Conservation (phyloP, 2,797 vertebrate genomes). For the Lates japonicus region DNA sequence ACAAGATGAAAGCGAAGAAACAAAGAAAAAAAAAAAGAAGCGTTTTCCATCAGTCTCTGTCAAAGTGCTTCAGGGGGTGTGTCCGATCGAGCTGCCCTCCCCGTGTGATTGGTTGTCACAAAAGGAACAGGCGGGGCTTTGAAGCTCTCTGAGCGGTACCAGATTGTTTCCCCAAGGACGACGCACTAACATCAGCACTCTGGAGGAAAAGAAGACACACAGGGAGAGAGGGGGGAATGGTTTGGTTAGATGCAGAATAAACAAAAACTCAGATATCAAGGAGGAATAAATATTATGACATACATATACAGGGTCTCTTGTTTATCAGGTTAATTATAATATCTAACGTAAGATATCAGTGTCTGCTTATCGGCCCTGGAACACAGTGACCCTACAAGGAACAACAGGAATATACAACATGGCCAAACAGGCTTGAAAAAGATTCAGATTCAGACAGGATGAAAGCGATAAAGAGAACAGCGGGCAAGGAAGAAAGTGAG, state of each 20-base stretch:
- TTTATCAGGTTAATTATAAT: constrained; percentile 63
- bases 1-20: constrained; percentile 69
- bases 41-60: constrained; percentile 66
- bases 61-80: constrained; percentile 78
- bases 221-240: constrained; percentile 37
- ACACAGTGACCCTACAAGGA: constrained; percentile 51
- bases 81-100: constrained; percentile 56
- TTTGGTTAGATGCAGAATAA: constrained; percentile 56
- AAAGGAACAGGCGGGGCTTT: constrained; percentile 49
- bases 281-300: constrained; percentile 71
- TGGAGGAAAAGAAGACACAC: constrained; percentile 64
- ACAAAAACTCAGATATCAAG: constrained; percentile 58
- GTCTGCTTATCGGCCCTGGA: constrained; percentile 53
- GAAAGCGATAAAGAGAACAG: constrained; percentile 47
- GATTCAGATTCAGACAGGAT: constrained; percentile 30
- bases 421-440: constrained; percentile 37
- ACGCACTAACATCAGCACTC: constrained; percentile 83
- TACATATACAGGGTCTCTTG: constrained; percentile 20
- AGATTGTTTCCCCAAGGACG: constrained; percentile 68
- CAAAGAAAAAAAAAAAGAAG: constrained; percentile 14
- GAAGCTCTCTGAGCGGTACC: constrained; percentile 60
- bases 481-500: constrained; percentile 40
- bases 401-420: constrained; percentile 41
- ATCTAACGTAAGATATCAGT: constrained; percentile 43
- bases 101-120: constrained; percentile 53